Evolutionary conservation across 2,113 vertebrate species (phyloP).

Genomic region (Serilophus lunatus): DNA sequence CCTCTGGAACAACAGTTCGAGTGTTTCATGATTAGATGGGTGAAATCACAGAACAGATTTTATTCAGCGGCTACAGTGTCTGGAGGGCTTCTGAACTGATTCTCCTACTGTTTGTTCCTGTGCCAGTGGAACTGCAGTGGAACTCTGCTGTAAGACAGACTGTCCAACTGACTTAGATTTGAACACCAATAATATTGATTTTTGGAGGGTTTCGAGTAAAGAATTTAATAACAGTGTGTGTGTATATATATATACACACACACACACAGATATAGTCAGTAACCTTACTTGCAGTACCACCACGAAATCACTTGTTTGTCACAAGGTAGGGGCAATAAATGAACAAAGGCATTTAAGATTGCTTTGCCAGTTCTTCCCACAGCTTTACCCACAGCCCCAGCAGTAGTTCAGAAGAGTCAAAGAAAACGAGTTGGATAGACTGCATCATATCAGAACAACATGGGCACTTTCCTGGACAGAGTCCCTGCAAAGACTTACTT

Average conservation of each 20-base stretch:
- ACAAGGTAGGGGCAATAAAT: not conserved
- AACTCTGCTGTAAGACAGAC: not conserved
- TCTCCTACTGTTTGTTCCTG: not conserved
- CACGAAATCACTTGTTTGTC: not conserved
- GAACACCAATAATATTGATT: not conserved
- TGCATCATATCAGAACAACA: not conserved
- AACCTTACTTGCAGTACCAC: not conserved
- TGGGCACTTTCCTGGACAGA: not conserved
- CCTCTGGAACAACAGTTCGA: conserved; percentile 76
- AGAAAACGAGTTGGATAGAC: not conserved
- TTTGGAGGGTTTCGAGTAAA: not conserved
- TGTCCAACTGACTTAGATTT: not conserved
- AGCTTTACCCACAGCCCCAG: not conserved
- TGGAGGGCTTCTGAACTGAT: not conserved
- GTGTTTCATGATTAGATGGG: not conserved
- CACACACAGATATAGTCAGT: not conserved
- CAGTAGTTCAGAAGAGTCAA: not conserved
- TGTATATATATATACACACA: not conserved
- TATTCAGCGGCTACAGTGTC: not conserved
- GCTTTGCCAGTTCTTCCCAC: not conserved
- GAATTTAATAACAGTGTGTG: not conserved
- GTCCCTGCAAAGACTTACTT: not conserved
- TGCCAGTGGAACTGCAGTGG: not conserved
- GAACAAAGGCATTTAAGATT: not conserved
- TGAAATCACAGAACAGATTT: not conserved